These are phyloP conservation scores for Trachelus stipa DNA, from an alignment of 2,888 invertebrate species.

Conservation along the genomic window DNA sequence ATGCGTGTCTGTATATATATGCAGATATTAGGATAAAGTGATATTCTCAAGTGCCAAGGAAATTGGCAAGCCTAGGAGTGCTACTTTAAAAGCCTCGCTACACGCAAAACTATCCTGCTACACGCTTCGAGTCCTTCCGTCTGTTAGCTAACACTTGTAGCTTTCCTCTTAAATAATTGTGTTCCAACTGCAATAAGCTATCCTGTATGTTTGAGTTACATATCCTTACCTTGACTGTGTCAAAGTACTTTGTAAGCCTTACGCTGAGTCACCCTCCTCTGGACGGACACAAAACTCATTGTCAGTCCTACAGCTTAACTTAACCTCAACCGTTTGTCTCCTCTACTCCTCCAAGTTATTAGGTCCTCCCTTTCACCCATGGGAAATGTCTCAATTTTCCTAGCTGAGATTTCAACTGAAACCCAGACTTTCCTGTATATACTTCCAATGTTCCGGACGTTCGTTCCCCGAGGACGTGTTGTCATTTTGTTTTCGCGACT, in stretches of 20 bases:
- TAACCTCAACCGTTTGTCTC: neutral
- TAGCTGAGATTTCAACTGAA: neutral
- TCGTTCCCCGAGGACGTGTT: neutral
- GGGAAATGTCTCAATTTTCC: slow-evolving; percentile 1
- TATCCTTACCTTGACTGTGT: neutral
- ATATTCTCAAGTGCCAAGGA: neutral
- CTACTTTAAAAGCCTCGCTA: neutral
- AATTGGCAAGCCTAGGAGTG: neutral
- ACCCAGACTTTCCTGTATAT: neutral
- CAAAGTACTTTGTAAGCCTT: neutral
- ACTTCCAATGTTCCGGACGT: neutral
- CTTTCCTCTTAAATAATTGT: neutral
- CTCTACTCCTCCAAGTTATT: neutral
- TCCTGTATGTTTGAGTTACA: neutral
- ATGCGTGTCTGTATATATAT: neutral
- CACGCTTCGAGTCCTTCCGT: neutral
- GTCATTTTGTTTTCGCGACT: neutral
- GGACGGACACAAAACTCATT: neutral
- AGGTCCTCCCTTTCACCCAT: neutral
- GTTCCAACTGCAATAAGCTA: neutral
- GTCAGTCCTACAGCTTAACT: neutral
- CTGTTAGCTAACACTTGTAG: slow-evolving; percentile 2
- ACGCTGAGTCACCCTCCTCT: neutral
- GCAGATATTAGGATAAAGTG: neutral
- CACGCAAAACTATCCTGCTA: neutral